Conservation (phyloP, 2,797 vertebrate genomes). For the Masticophis lateralis region DNA sequence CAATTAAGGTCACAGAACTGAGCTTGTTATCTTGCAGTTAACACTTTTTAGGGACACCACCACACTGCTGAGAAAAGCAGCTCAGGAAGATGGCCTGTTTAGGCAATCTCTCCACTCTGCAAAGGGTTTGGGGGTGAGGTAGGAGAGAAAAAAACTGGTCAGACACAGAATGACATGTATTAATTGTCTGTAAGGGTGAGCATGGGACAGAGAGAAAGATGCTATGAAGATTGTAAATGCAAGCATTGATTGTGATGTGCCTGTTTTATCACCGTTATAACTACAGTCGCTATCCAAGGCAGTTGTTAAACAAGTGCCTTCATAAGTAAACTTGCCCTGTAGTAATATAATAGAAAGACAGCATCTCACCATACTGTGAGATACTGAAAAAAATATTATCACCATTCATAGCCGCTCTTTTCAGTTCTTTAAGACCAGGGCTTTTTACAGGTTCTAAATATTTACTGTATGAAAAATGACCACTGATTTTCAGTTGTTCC, state of each 20-base stretch:
- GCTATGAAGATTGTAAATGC: not conserved
- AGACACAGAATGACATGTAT: not conserved
- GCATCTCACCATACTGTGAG: no score
- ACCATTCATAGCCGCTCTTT: not conserved
- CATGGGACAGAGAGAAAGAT: not conserved
- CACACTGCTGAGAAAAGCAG: not conserved
- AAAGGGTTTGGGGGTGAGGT: not conserved
- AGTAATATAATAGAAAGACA: not conserved
- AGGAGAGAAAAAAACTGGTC: not conserved
- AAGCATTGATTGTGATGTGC: not conserved
- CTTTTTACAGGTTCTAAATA: not conserved
- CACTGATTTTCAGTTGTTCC: not conserved
- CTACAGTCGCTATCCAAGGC: not conserved
- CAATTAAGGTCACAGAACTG: not conserved
- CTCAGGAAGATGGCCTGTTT: not conserved
- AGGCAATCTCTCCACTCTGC: not conserved
- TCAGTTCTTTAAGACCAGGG: not conserved
- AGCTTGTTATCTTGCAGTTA: not conserved
- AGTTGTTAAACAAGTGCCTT: not conserved
- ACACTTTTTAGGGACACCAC: not conserved
- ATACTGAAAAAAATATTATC: not conserved
- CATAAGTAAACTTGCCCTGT: not conserved
- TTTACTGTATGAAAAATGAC: not conserved
- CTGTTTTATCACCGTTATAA: not conserved
- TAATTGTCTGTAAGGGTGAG: not conserved